A percentile compares a stretch with the other conserved stretches of the same genome.
These are phyloP conservation scores for Anguilla japonica DNA, from an alignment of 2,113 vertebrate species.

Conservation along the genomic window DNA sequence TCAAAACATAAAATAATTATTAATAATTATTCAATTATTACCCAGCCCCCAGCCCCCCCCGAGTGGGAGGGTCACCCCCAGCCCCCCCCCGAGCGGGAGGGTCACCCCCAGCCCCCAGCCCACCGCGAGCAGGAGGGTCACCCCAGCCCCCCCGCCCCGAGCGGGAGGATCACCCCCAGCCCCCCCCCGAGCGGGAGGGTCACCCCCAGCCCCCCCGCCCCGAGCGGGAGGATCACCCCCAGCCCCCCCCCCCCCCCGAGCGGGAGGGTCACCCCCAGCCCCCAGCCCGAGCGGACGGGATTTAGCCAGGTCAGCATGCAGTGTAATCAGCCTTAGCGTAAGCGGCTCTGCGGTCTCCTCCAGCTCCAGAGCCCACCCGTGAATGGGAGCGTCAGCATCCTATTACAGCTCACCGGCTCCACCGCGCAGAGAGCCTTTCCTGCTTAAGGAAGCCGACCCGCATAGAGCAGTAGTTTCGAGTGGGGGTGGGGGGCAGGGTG, in stretches of 20 bases:
- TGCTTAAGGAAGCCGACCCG: background rate
- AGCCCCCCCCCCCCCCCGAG: background rate
- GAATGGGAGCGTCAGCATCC: background rate
- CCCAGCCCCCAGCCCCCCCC: too few species aligned
- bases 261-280: background rate
- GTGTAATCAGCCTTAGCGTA: constrained; percentile 23
- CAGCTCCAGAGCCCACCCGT: background rate
- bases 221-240: background rate
- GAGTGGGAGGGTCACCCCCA: too few species aligned
- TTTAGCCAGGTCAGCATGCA: constrained; percentile 16
- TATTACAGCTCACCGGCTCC: background rate
- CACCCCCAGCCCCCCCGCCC: constrained; percentile 7
- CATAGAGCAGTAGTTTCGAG: background rate
- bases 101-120: background rate
- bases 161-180: background rate
- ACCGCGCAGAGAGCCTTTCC: background rate
- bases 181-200: background rate
- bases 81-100: too few species aligned
- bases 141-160: background rate
- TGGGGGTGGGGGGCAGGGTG: too few species aligned
- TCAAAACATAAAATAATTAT: too few species aligned
- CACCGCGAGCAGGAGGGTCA: background rate
- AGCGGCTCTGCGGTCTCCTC: background rate
- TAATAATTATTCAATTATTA: too few species aligned
- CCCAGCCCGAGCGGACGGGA: constrained; percentile 3